Evolutionary conservation across 35 echinoderm and acorn worm genomes (phyloP), one percentile per base, ranked within the genome.

Genomic region (Heliocidaris tuberculata): DNA sequence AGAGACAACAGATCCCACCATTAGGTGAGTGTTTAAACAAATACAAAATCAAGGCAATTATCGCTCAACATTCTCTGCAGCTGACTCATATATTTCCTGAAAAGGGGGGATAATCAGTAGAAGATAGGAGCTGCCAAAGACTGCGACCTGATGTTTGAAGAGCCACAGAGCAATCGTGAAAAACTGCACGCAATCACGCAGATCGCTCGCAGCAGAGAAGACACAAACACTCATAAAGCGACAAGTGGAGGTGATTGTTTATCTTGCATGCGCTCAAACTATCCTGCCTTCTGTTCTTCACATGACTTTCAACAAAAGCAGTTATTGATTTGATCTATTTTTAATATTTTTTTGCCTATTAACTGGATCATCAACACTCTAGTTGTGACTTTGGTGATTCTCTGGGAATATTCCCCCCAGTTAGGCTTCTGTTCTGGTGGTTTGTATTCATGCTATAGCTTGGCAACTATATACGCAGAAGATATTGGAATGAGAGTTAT

Each of bases 221-320:
- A 78, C 65, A 78, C 65, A 78, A 78, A 78, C 65, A 78, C 65
- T 78, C 65, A 60, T 60, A 60, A 60, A 60, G 59, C 59, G 59
- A 60, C 59, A 78, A 78, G 65, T 78, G 65, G 19, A 78, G 65
- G 65, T 19, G 7, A n/a, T 21, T 78, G 65, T 78, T 78, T 78
- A 78, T 78, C 65, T 78, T 27, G 65, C 17, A 78, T 78, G 65
- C 27, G 65, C 27, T 78, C 65, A 78, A 78, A 78, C 65, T 78
- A 7, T 21, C 65, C 65, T 0, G 21, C 27, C 52, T 56, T 56
- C 65, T n/a, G 21, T 78, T 78, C 65, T 78, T 78, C 65, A n/a
- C 65, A 21, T 78, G 65, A 78, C 65, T 78, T 78, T 78, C 65
- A 78, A 78, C 65, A 78, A 78, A 78, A 78, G 65, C 65, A 78